Conservation (phyloP, 2,113 vertebrate species). For the Mirounga angustirostris region DNA sequence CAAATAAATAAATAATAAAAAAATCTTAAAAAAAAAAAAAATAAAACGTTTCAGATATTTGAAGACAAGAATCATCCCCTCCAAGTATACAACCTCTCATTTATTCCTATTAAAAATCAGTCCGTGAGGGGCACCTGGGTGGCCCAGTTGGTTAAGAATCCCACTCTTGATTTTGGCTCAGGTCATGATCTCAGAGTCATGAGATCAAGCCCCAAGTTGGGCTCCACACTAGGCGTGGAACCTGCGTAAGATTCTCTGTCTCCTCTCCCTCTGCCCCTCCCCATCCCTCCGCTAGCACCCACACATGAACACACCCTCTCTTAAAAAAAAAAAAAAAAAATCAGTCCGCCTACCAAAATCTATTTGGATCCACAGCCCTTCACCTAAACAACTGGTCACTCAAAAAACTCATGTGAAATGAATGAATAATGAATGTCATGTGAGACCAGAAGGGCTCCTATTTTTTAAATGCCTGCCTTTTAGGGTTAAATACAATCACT, state of each 20-base stretch:
- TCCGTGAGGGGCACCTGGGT: not conserved
- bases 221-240: not conserved
- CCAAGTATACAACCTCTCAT: not conserved
- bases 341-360: not conserved
- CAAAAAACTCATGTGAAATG: not conserved
- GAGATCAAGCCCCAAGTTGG: not conserved
- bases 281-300: not conserved
- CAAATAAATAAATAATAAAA: too few relatives aligned
- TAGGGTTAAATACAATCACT: not conserved
- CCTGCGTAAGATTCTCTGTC: not conserved
- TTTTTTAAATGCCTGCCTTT: conserved; percentile 21
- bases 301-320: not conserved
- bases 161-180: not conserved
- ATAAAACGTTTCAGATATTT: not conserved
- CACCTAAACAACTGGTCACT: not conserved
- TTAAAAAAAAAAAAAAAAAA: not conserved
- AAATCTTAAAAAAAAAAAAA: too few relatives aligned
- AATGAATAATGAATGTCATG: not conserved
- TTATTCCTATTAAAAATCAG: not conserved
- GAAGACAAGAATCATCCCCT: not conserved
- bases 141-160: not conserved
- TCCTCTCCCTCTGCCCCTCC: not conserved
- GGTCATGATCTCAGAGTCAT: not conserved
- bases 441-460: not conserved
- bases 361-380: not conserved